Evolutionary conservation across 1,140 invertebrate genomes (phyloP).

Genomic region (Sycobia sp.): DNA sequence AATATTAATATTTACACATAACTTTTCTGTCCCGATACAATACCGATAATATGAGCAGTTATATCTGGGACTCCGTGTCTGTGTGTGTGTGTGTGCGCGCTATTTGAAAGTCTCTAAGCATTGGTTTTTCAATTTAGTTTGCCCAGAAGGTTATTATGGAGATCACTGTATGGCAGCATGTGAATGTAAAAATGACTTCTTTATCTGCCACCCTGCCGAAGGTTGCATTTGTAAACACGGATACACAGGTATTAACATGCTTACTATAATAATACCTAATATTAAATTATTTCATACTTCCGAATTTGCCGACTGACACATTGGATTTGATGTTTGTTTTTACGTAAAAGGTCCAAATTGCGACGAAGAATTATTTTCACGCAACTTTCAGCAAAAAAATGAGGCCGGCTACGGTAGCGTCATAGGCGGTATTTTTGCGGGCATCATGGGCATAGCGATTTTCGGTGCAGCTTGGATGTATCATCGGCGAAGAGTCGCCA

Average conservation of each 20-base stretch:
- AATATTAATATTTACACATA: too few species aligned
- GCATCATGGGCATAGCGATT: conserved; percentile 70
- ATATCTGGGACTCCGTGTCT: too few species aligned
- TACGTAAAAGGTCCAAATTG: conserved; percentile 59
- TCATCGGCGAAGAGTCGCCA: conserved; percentile 76
- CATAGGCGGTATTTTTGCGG: conserved; percentile 70
- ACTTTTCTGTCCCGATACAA: too few species aligned
- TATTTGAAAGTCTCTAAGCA: too few species aligned
- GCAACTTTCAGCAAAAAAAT: conserved; percentile 52
- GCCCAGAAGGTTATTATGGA: conserved; percentile 88
- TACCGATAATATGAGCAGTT: too few species aligned
- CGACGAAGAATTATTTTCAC: conserved; percentile 54
- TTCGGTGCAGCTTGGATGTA: conserved; percentile 73
- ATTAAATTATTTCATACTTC: conserved; percentile 5
- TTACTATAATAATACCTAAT: not conserved
- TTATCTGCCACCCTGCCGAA: conserved; percentile 77
- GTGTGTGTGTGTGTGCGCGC: too few species aligned
- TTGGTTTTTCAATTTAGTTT: conserved; percentile 76
- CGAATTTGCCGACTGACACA: too few species aligned
- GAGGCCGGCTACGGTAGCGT: conserved; percentile 63
- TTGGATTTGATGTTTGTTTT: too few species aligned
- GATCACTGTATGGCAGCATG: conserved; percentile 84
- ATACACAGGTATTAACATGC: conserved; percentile 72
- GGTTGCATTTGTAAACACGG: conserved; percentile 84
- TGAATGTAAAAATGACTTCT: conserved; percentile 74